Conservation (phyloP, 2,888 invertebrate genomes). For the Notocelia uddmanniana region DNA sequence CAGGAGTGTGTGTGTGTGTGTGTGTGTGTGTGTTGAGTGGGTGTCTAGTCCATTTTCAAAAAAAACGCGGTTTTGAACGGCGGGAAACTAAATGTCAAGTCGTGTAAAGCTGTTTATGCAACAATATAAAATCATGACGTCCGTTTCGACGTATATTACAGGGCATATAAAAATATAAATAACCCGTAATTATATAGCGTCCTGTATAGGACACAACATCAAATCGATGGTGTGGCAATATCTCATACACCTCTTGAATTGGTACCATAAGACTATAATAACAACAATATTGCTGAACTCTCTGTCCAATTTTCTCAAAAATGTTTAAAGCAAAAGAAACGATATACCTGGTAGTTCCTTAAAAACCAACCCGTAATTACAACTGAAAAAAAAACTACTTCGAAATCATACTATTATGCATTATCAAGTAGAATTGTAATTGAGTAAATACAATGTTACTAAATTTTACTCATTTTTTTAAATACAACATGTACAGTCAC, state of each 20-base stretch:
- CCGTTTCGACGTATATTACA: not conserved
- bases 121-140: too few species aligned
- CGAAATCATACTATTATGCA: slow-evolving; percentile 12
- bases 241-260: not conserved
- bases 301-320: not conserved
- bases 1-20: too few species aligned
- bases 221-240: slow-evolving; percentile 3
- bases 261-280: too few species aligned
- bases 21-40: too few species aligned
- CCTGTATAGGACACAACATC: not conserved
- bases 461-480: not conserved
- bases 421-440: not conserved
- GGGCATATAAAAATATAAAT: not conserved
- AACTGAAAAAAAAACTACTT: not conserved
- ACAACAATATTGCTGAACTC: slow-evolving; percentile 10
- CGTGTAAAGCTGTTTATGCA: not conserved
- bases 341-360: not conserved
- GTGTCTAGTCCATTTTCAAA: too few species aligned
- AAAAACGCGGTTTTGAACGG: too few species aligned
- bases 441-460: not conserved
- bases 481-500: not conserved
- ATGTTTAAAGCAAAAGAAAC: not conserved
- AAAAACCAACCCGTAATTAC: not conserved
- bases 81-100: not conserved
- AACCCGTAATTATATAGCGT: not conserved